Base-by-base conservation (phyloP, 2,888 invertebrate species). In the Steinernema hermaphroditum region DNA sequence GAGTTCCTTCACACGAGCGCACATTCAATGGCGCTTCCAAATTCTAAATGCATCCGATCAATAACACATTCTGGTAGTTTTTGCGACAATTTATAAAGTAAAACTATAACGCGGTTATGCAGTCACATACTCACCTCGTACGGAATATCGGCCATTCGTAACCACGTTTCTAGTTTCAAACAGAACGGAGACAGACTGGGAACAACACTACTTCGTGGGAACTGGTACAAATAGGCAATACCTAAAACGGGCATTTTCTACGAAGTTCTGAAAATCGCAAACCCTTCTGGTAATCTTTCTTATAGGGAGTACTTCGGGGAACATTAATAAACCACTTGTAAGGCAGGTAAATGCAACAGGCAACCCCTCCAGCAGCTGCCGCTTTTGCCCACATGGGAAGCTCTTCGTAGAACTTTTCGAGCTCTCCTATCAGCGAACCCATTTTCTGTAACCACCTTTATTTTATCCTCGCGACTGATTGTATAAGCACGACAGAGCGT, bases 81-180 rank as follows among this genome's bases (percentile, higher is more conserved):
- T n/a, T n/a, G n/a, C n/a, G n/a, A n/a, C n/a, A n/a, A n/a, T n/a
- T n/a, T n/a, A n/a, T n/a, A n/a, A n/a, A n/a, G n/a, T n/a, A n/a
- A n/a, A n/a, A n/a, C n/a, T n/a, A n/a, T n/a, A n/a, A n/a, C n/a
- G n/a, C n/a, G n/a, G n/a, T n/a, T n/a, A n/a, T n/a, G n/a, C n/a
- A n/a, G n/a, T n/a, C n/a, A n/a, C n/a, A n/a, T n/a, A n/a, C 71
- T 57, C 89, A 94, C 94, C 93, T 94, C 94, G 89, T 94, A 95
- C 90, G 93, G 93, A 88, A 94, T 91, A 87, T 92, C 93, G 86
- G 92, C 92, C 87, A 94, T 91, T 88, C 94, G 91, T 81, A 95
- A 91, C 94, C 94, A 82, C 0, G 82, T 82, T 75, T 83, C 83
- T 12, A 83, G 69, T 72, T 83, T 83, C 69, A 83, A 73, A 57